Conservation (phyloP, 2,113 vertebrate species). For the Junco hyemalis region DNA sequence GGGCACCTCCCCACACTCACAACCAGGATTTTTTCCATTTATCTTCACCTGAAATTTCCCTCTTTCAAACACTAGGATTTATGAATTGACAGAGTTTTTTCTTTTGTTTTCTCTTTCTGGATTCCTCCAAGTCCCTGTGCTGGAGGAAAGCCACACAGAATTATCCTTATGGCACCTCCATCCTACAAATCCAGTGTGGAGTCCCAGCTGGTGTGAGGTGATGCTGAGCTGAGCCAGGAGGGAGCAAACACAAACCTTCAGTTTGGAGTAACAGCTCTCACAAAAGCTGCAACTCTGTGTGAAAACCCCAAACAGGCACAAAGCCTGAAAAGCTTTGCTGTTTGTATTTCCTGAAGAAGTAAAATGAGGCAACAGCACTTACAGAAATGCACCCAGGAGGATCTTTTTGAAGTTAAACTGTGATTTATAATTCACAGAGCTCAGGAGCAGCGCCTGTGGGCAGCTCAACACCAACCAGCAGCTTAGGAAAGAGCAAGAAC, state of each 20-base stretch:
- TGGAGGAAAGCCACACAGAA: not conserved
- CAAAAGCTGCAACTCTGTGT: not conserved
- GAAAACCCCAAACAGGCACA: not conserved
- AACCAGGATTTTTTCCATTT: fast-evolving
- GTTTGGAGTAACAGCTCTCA: not conserved
- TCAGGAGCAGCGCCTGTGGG: fast-evolving
- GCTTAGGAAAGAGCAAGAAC: not conserved
- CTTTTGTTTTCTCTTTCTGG: not conserved
- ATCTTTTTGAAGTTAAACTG: not conserved
- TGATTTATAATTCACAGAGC: not conserved
- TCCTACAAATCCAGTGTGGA: fast-evolving
- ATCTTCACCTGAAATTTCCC: not conserved
- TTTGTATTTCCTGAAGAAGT: not conserved
- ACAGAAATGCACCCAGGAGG: fast-evolving
- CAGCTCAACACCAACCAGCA: fast-evolving
- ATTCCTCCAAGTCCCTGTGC: not conserved
- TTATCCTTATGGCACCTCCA: not conserved
- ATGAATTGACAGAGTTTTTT: fast-evolving
- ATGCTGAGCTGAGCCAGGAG: not conserved
- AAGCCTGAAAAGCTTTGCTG: not conserved
- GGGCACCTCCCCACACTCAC: not conserved
- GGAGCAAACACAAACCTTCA: not conserved
- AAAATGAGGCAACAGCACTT: not conserved
- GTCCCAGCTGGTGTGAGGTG: not conserved
- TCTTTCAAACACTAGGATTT: not conserved